A percentile compares a stretch with the other conserved stretches of the same genome.
These are phyloP conservation scores for Haliaeetus leucogaster DNA, from an alignment of 2,113 vertebrate genomes.

Conservation along the genomic window DNA sequence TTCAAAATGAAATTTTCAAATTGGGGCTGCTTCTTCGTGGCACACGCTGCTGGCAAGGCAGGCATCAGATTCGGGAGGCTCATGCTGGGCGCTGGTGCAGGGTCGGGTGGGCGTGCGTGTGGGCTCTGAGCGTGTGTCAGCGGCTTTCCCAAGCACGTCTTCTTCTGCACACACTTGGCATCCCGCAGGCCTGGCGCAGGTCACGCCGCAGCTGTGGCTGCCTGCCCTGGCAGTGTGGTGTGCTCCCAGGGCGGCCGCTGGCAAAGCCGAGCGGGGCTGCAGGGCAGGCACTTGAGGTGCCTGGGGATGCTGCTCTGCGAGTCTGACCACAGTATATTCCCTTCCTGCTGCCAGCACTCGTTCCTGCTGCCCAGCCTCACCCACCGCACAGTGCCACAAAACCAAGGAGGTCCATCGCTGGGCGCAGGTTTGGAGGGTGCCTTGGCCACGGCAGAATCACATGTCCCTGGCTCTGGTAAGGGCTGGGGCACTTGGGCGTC, in stretches of 20 bases:
- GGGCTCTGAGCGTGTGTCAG: background rate
- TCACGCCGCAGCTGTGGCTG: background rate
- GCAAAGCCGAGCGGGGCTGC: background rate
- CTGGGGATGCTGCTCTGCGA: background rate
- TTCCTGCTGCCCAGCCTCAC: background rate
- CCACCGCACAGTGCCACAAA: accelerated
- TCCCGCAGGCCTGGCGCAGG: background rate
- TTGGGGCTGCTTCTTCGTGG: accelerated
- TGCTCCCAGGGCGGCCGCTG: background rate
- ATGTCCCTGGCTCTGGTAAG: background rate
- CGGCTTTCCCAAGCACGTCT: accelerated
- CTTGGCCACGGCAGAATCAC: background rate
- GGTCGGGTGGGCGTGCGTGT: accelerated
- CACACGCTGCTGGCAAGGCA: background rate
- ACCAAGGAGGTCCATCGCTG: background rate
- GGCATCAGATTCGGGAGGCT: accelerated
- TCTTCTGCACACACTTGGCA: background rate
- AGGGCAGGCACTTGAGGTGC: background rate
- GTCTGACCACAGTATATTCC: background rate
- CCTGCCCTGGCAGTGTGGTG: background rate
- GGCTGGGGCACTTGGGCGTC: background rate
- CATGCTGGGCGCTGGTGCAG: accelerated
- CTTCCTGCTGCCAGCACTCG: background rate
- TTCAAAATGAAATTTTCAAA: background rate
- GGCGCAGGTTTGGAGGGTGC: background rate